phyloP scores from a whole-genome alignment of 2,113 vertebrate genomes.

The Polyodon spathula region DNA sequence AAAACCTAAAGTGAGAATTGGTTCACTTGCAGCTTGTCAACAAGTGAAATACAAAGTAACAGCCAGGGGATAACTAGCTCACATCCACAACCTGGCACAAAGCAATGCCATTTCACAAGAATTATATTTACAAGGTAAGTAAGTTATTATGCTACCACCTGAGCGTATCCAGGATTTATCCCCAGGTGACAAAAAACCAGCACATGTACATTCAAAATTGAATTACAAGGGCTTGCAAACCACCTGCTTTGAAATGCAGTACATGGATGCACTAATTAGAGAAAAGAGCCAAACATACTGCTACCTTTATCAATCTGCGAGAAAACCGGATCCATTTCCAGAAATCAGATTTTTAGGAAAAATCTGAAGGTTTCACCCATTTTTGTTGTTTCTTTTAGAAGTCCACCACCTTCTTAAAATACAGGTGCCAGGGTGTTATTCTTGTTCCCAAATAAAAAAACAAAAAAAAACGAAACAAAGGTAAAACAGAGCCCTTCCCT shows the following conservation, averaged over 20 bases:
- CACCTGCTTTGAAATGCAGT: background rate
- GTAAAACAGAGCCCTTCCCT: slow-evolving; percentile 4
- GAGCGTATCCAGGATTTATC: background rate
- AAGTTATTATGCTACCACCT: slow-evolving; percentile 2
- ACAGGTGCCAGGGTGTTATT: slow-evolving; percentile 3
- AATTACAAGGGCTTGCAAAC: slow-evolving; percentile 8
- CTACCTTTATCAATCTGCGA: slow-evolving; percentile 48
- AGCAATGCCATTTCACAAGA: background rate
- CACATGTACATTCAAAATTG: background rate
- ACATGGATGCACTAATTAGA: background rate
- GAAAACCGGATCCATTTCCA: slow-evolving; percentile 43
- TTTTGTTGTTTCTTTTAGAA: slow-evolving; percentile 25
- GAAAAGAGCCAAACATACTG: slow-evolving; percentile 12
- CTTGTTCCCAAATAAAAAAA: slow-evolving; percentile 12
- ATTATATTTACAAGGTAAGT: background rate
- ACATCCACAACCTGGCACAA: background rate
- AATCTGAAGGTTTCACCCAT: slow-evolving; percentile 50
- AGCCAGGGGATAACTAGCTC: background rate
- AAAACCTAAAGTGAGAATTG: background rate
- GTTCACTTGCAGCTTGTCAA: background rate
- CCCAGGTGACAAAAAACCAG: background rate
- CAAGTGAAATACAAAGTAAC: slow-evolving; percentile 4
- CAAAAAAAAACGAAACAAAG: background rate
- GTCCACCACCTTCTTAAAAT: slow-evolving; percentile 15
- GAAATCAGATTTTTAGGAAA: slow-evolving; percentile 25